Evolutionary conservation across 2,888 invertebrate genomes (phyloP), one percentile per base, ranked within the genome.

Genomic region (Epistrophe grossulariae): DNA sequence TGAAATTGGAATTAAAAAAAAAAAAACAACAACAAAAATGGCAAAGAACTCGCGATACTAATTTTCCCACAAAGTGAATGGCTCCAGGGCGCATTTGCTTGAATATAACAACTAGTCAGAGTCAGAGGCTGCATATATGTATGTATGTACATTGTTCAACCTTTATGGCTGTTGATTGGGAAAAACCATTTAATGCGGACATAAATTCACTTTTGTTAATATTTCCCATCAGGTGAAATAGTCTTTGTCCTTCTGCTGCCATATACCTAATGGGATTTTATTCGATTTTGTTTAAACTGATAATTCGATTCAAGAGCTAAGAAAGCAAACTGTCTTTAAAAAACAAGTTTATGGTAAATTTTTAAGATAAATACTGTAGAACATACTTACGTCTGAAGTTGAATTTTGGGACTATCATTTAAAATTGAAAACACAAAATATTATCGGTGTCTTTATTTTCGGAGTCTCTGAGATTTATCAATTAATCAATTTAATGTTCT

Each of bases 1-100:
- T 84, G 77, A 88, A 89, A 88, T 62, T 88, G 88, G 88, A 88
- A 88, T 85, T 88, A 88, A 81, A 81, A 83, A 84, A 85, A 84
- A 76, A 77, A 31, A 73, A 72, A 64, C 48, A 48, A 64, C 60
- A 76, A 55, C 31, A 24, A 28, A 28, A 35, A 43, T 79, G 76
- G 60, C 62, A 76, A 79, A 76, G 70, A 78, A 45, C 52, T 52
- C 57, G 57, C 38, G 31, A 72, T 72, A 81, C 87, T 87, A 83
- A 87, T 87, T 81, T 87, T 76, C 43, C 52, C 74, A 83, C 83
- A 83, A 87, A 87, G 79, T 72, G 87, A 66, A 87, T 68, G 83
- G 60, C 87, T 72, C 7, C 48, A 79, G 79, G 87, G 68, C 7
- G 28, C 28, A 55, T 55, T 55, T 55, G 55, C n/a, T 55, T 55